Percentiles rank a stretch among this genome's conserved stretches.
phyloP scores from a whole-genome alignment of 2,888 invertebrate species.

The Sturmia bella region DNA sequence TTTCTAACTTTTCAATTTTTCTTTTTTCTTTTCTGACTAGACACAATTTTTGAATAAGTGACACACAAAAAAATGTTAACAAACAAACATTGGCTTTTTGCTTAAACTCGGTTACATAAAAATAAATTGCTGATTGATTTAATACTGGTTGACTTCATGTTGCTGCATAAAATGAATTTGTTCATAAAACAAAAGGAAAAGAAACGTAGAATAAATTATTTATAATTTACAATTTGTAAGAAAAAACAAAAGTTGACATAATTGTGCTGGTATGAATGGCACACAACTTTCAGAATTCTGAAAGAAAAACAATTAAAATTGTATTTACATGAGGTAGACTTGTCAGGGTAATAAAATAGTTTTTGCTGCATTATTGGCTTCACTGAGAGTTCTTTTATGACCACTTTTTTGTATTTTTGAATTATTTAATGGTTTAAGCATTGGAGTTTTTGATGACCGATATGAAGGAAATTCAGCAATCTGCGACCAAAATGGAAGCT shows the following conservation, averaged over 20 bases:
- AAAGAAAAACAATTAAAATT: conserved; percentile 25
- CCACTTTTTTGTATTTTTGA: too few species aligned
- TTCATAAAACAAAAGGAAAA: conserved; percentile 36
- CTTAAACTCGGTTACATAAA: conserved; percentile 33
- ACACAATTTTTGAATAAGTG: conserved; percentile 13
- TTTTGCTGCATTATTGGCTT: too few species aligned
- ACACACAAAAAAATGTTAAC: conserved; percentile 3
- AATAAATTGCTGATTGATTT: conserved; percentile 59
- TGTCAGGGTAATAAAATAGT: too few species aligned
- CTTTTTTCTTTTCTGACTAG: conserved; percentile 31
- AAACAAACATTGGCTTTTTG: conserved; percentile 4
- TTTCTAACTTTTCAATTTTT: conserved; percentile 34
- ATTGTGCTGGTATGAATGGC: conserved; percentile 1
- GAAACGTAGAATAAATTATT: conserved; percentile 1
- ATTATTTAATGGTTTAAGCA: too few species aligned
- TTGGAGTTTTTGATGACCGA: too few species aligned
- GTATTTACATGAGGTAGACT: too few species aligned
- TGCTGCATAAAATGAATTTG: conserved; percentile 36
- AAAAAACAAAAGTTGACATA: neutral
- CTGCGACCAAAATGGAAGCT: too few species aligned
- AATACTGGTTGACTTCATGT: conserved; percentile 43
- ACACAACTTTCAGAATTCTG: conserved; percentile 44
- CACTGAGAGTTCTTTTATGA: too few species aligned
- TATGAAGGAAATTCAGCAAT: too few species aligned
- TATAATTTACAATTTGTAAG: neutral